Base-by-base conservation (phyloP, 2,113 vertebrate genomes). In the Poeciliopsis prolifica region DNA sequence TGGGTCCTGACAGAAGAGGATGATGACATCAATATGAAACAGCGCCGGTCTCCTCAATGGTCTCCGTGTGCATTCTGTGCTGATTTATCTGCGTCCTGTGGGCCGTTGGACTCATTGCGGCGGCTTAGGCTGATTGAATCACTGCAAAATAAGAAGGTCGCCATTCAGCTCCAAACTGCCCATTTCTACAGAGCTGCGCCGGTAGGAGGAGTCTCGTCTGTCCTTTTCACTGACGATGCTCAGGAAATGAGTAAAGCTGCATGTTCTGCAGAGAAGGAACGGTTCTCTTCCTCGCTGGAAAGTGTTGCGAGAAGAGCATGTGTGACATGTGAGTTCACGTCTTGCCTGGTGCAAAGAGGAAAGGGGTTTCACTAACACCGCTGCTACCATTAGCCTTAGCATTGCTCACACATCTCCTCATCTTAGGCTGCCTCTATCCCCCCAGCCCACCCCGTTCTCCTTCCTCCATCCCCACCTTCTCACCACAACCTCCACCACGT, bases 1-100 rank as follows among this genome's bases (percentile, higher is more conserved):
- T 88, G 61, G 30, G 68, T 86, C 73, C 80, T 81, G 87, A 92
- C 79, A 81, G 80, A 84, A 81, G 61, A 29, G 85, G 86, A 89
- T 91, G 91, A 92, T 90, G 89, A 92, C 91, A 92, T 87, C 73
- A 42, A 87, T 86, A 83, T 77, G 89, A 92, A 93, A 93, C 65
- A 79, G 82, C 85, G 70, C 44, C 66, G 79, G 77, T 86, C 80
- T 84, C 85, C 62, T 68, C 65, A 17, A 7, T 65, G 69, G 77
- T 77, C 35, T 28, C 14, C 8, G 37, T 68, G 37, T 26, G 10
- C 60, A 42, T 75, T 75, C 68, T 37, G 72, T 61, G 51, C 30
- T 84, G 70, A 88, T 83, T 40, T 75, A 79, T 82, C 69, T 58
- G 75, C 33, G 68, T 80, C 73, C 70, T 4, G 74, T 62, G 68